Base-by-base conservation (phyloP, 1,140 invertebrate species). In the Grapholita molesta region DNA sequence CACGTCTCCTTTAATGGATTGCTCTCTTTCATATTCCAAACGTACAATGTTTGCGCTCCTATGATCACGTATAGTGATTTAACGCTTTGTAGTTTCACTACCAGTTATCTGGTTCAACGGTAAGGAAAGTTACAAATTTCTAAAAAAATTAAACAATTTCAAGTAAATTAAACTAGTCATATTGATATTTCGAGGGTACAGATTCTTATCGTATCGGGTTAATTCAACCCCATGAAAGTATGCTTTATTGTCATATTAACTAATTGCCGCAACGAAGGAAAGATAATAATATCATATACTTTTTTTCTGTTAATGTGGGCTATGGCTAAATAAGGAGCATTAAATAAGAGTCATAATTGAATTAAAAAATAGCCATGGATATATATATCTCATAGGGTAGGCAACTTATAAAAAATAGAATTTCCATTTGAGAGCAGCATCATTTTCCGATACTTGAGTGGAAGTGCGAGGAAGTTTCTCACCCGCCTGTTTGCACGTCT, bases 1-100 rank as follows among this genome's bases (percentile, higher is more conserved):
- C 80, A 83, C 70, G 79, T 78, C 78, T 72, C 71, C 69, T 85
- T 89, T 90, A 91, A 91, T 91, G 89, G 87, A 91, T 91, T 89
- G 86, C 86, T 80, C 74, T 73, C 86, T 88, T 88, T 90, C 84
- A 90, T 89, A 83, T 88, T 83, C 82, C 80, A 70, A 78, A 79
- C 78, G 79, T 75, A 70, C 78, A 79, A 85, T 81, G 72, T 84
- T 82, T 84, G 76, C 79, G 77, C 78, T 86, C 69, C 80, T 89
- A 82, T 86, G 82, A 86, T 86, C 78, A 75, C 79, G 70, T 70
- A 73, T 74, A 73, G 71, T 78, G 80, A 85, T 80, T 83, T 80
- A 79, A 74, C 70, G 75, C 73, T 82, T 73, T 80, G 73, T 80
- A 73, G 67, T 77, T 76, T 67, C 74, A 42, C 32, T 66, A 67